These are phyloP conservation scores for Propsilocerus akamusi DNA, from an alignment of 1,140 invertebrate genomes.

Conservation along the genomic window DNA sequence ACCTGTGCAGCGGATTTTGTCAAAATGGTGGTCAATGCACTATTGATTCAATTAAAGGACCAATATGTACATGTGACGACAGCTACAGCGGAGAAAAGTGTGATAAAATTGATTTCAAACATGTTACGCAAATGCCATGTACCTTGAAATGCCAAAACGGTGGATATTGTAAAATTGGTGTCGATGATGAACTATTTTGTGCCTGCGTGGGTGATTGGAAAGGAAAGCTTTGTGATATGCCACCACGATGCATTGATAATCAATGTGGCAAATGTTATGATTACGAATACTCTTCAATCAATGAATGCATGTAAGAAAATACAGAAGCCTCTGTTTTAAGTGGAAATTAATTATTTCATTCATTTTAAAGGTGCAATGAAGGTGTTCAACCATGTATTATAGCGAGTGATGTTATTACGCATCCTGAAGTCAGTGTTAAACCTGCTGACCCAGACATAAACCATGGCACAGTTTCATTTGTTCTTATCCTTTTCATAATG, in stretches of 20 bases:
- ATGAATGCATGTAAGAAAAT: conserved; percentile 29
- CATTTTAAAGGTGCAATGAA: conserved; percentile 10
- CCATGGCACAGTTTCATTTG: neutral
- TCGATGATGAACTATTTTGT: conserved; percentile 26
- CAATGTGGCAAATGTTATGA: conserved; percentile 39
- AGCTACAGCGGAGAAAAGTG: conserved; percentile 19
- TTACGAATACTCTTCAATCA: conserved; percentile 22
- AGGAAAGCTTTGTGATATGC: conserved; percentile 31
- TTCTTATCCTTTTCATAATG: conserved; percentile 6
- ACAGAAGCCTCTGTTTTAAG: too few species aligned
- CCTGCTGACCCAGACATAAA: too few species aligned
- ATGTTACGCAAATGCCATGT: conserved; percentile 25
- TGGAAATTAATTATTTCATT: too few species aligned
- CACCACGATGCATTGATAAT: conserved; percentile 26
- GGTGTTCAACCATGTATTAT: conserved; percentile 16
- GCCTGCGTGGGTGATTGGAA: conserved; percentile 36
- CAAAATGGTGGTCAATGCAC: conserved; percentile 29
- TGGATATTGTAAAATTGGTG: conserved; percentile 29
- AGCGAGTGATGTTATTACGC: neutral
- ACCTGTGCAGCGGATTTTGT: conserved; percentile 31
- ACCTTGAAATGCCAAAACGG: conserved; percentile 32
- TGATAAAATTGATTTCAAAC: conserved; percentile 13
- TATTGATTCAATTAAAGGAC: conserved; percentile 9
- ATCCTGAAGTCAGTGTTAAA: neutral
- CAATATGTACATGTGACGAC: conserved; percentile 15